These are phyloP conservation scores for Propithecus deckenii DNA, from an alignment of 2,797 vertebrate genomes.

Conservation along the genomic window DNA sequence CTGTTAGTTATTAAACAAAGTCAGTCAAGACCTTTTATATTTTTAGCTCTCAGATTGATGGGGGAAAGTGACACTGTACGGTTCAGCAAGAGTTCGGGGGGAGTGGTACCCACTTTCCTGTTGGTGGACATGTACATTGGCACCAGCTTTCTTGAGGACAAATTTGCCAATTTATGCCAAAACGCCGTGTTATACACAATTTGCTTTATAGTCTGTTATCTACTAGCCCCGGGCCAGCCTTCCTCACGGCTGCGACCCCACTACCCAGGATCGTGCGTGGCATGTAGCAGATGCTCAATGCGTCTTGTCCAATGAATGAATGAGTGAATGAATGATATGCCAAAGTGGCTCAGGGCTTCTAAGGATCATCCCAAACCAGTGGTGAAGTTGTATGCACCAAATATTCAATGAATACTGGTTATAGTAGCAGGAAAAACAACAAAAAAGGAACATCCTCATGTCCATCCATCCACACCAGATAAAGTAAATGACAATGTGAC, in stretches of 20 bases:
- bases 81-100: not conserved
- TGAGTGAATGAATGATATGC: not conserved
- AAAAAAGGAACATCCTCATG: accelerated
- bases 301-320: not conserved
- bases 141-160: not conserved
- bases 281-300: too few species aligned
- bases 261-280: accelerated
- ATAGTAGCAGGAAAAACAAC: too few species aligned
- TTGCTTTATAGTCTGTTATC: too few species aligned
- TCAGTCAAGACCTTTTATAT: not conserved
- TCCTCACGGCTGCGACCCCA: not conserved
- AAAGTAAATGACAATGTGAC: accelerated
- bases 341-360: not conserved
- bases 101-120: not conserved
- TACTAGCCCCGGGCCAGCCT: accelerated
- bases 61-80: not conserved
- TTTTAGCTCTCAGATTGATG: not conserved
- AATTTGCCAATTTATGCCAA: too few species aligned
- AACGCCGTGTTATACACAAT: not conserved
- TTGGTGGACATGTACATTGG: not conserved
- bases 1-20: not conserved
- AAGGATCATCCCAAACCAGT: not conserved
- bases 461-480: not conserved
- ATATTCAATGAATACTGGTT: not conserved
- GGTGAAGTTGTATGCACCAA: not conserved